Evolutionary conservation across 2,888 invertebrate species (phyloP).

Genomic region (Amphiduros pacificus): DNA sequence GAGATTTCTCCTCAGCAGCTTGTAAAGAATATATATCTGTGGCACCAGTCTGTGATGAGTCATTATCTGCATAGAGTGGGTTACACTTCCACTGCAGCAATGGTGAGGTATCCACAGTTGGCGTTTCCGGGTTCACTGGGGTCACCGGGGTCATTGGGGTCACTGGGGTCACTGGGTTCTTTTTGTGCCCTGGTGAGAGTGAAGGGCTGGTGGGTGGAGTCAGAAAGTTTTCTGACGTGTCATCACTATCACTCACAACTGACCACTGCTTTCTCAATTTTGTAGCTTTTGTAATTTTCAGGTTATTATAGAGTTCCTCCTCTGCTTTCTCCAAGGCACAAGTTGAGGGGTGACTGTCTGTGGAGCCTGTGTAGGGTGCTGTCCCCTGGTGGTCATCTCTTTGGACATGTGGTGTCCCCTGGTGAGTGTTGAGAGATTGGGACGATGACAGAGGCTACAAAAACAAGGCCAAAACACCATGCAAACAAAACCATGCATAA

Average conservation of each 20-base stretch:
- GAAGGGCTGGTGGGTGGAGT: conserved; percentile 20
- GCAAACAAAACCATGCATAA: conserved; percentile 6
- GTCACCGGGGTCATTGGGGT: not conserved
- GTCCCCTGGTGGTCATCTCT: not conserved
- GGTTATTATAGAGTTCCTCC: conserved; percentile 1
- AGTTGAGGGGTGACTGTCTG: not conserved
- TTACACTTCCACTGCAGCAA: no score
- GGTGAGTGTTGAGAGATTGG: no score
- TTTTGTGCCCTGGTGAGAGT: not conserved
- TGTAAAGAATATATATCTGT: no score
- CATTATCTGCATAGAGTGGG: no score
- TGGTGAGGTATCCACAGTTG: no score
- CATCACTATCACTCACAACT: not conserved
- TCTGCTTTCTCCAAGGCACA: conserved; percentile 3
- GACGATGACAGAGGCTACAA: no score
- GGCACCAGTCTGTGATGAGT: no score
- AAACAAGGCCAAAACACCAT: conserved; percentile 12
- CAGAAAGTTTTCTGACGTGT: conserved; percentile 7
- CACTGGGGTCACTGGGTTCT: not conserved
- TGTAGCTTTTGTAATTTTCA: not conserved
- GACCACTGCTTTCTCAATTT: not conserved
- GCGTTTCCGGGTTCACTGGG: not conserved
- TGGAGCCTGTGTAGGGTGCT: not conserved
- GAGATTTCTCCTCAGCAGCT: no score
- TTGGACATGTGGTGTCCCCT: not conserved